Conservation (phyloP, 2,888 invertebrate genomes). For the Aelia acuminata region DNA sequence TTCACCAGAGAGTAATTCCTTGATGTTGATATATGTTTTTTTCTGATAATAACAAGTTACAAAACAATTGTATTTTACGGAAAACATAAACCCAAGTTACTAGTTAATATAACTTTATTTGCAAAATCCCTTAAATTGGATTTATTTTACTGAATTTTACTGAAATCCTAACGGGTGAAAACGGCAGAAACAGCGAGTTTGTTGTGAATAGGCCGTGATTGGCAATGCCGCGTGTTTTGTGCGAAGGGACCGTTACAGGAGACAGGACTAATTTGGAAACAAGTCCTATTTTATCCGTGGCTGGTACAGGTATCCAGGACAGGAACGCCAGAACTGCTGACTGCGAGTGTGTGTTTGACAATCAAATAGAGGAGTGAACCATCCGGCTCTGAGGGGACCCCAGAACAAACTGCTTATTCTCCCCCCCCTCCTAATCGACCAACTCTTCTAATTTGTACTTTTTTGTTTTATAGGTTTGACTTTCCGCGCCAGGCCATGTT, state of each 20-base stretch:
- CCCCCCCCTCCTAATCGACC: conserved; percentile 15
- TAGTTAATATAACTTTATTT: too few species aligned
- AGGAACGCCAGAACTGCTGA: background rate
- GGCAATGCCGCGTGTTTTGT: background rate
- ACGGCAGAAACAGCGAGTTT: background rate
- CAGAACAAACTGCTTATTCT: conserved; percentile 2
- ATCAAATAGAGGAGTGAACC: conserved; percentile 1
- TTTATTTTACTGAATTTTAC: too few species aligned
- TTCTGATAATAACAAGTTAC: too few species aligned
- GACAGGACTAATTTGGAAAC: background rate
- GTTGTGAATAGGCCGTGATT: background rate
- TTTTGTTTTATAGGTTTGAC: conserved; percentile 10
- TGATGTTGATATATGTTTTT: too few species aligned
- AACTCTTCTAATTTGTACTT: conserved; percentile 12
- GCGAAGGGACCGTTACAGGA: background rate
- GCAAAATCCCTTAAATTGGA: too few species aligned
- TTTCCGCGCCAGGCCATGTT: background rate
- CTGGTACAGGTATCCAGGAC: background rate
- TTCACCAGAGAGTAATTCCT: too few species aligned
- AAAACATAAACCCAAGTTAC: too few species aligned
- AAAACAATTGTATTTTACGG: too few species aligned
- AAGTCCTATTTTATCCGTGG: background rate
- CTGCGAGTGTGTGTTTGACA: conserved; percentile 25
- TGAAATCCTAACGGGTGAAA: too few species aligned
- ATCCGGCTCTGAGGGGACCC: background rate